Evolutionary conservation across 2,797 vertebrate genomes (phyloP).

Genomic region (Toxotes lorentzi): DNA sequence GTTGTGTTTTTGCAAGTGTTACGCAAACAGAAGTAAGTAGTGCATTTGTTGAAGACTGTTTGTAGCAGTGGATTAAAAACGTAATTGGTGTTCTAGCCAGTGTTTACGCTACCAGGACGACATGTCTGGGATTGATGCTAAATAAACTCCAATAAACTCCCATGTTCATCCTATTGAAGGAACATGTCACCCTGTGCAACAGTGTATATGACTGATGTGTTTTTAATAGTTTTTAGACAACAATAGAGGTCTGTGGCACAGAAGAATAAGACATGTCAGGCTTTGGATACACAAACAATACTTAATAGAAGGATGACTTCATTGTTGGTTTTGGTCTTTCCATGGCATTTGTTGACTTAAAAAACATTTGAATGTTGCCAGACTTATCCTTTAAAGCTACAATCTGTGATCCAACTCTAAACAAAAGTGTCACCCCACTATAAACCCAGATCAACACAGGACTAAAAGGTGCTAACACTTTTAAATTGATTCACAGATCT

Average conservation of each 20-base stretch:
- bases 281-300: neutral
- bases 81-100: neutral
- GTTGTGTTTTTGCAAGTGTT: neutral
- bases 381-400: conserved; percentile 11
- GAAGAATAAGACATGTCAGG: neutral
- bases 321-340: conserved; percentile 20
- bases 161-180: neutral
- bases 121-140: neutral
- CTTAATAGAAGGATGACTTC: neutral
- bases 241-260: neutral
- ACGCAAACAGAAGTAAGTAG: too few relatives aligned
- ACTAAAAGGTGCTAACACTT: neutral
- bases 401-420: conserved; percentile 17
- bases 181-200: neutral
- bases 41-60: too few relatives aligned
- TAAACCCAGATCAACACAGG: conserved; percentile 2
- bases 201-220: neutral
- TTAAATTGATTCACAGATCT: neutral
- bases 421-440: neutral
- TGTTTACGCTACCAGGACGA: neutral
- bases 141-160: neutral
- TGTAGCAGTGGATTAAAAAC: too few relatives aligned
- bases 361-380: neutral
- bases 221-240: neutral
- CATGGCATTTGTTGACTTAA: conserved; percentile 18